phyloP scores from a whole-genome alignment of 2,888 invertebrate genomes.

The Ormyrus nitidulus region DNA sequence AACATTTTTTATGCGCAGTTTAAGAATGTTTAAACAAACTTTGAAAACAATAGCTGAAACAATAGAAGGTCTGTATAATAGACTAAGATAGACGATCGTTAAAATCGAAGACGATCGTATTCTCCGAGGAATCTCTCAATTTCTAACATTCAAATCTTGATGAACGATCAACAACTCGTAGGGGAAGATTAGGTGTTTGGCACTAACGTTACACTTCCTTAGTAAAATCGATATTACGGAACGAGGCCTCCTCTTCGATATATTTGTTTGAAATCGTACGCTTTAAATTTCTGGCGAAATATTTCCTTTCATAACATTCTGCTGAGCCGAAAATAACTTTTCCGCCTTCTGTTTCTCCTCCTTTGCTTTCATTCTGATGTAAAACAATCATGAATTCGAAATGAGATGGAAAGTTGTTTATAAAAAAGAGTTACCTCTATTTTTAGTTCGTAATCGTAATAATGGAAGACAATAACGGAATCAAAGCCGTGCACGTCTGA shows the following conservation, averaged over 20 bases:
- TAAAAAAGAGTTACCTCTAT: no score
- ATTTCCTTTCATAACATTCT: conserved; percentile 21
- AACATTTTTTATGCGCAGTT: no score
- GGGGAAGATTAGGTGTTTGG: background rate
- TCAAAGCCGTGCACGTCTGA: no score
- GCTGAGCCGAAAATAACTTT: conserved; percentile 5
- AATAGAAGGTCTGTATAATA: no score
- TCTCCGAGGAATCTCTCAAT: background rate
- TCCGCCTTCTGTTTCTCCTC: background rate
- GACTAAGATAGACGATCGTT: no score
- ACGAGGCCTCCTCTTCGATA: background rate
- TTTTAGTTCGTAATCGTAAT: no score
- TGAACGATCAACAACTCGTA: background rate
- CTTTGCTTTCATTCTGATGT: conserved; percentile 16
- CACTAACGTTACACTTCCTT: background rate
- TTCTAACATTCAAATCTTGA: background rate
- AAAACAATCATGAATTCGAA: background rate
- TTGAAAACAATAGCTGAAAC: no score
- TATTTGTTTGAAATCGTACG: background rate
- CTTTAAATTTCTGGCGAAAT: conserved; percentile 17
- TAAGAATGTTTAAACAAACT: no score
- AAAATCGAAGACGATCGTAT: no score
- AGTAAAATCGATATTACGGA: background rate
- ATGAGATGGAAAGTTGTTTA: no score
- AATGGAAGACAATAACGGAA: no score